A percentile compares a stretch with the other conserved stretches of the same genome.
These are phyloP conservation scores for Drosophila lini DNA, from an alignment of 1,140 invertebrate genomes.

Conservation along the genomic window DNA sequence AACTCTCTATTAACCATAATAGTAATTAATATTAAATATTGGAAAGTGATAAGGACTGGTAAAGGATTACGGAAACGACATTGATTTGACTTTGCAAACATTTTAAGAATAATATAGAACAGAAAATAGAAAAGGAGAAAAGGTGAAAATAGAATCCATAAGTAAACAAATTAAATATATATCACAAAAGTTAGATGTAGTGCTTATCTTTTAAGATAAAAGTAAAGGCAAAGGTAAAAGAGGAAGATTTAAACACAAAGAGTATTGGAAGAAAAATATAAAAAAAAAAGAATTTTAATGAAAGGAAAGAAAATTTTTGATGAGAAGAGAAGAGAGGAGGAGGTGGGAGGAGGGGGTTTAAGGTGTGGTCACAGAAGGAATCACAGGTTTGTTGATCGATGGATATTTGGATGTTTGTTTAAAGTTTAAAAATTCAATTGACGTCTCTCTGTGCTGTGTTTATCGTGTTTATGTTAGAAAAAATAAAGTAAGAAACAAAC, in stretches of 20 bases:
- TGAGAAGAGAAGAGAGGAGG: no score
- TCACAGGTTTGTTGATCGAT: no score
- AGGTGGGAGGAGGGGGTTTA: no score
- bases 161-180: conserved; percentile 67
- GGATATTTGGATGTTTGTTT: no score
- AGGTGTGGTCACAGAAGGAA: no score
- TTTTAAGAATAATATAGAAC: conserved; percentile 45
- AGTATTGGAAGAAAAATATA: no score
- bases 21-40: conserved; percentile 1
- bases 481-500: no score
- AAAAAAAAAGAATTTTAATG: no score
- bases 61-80: conserved; percentile 12
- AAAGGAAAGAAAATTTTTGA: no score
- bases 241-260: neutral
- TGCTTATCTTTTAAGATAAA: conserved; percentile 30
- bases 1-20: conserved; percentile 5
- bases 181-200: conserved; percentile 56
- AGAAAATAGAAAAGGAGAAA: conserved; percentile 68
- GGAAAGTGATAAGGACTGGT: conserved; percentile 23
- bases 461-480: no score
- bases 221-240: neutral
- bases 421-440: no score
- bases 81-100: conserved; percentile 29
- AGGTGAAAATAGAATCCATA: conserved; percentile 77
- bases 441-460: no score